Evolutionary conservation across 2,797 vertebrate species (phyloP), one percentile per base, ranked within the genome.

Genomic region (Halcyon leucocephala): DNA sequence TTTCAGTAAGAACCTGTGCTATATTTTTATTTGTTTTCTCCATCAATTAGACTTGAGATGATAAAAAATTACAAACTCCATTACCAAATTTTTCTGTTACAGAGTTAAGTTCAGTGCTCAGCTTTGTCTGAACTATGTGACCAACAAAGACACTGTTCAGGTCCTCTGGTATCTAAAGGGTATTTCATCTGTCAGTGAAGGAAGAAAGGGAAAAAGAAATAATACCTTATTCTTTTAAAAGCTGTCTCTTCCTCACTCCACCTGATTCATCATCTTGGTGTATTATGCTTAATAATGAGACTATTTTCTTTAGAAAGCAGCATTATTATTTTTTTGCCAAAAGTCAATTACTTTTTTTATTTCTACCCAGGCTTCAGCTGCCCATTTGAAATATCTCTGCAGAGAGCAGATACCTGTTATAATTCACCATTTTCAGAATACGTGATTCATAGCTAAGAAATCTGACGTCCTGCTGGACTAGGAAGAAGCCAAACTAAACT

Each of bases 221-320:
- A 78, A n/a, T 69, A 77, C 11, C 14, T 89, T 80, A 41, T 67
- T 92, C 93, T 93, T 80, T 52, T 12, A 57, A 76, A 93, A 74
- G 14, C 5, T 44, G 24, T 71, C 22, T 67, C 55, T 80, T 87
- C 31, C 12, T 94, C 21, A 28, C 7, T 79, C n/a, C 16, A 44
- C 28, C n/a, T 78, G 79, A 86, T 88, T 78, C 54, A 86, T 90
- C 35, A 79, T 13, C 17, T 46, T 41, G 18, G 29, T 83, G 51
- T 51, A 44, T 39, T 62, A 28, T 52, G n/a, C 11, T 87, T 87
- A 91, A 89, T 80, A 91, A 92, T 37, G 13, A 78, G 54, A 72
- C 25, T 58, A 21, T 86, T 81, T 83, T 86, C 67, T 87, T 86
- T 60, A 92, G 73, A 92, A 96, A 93, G n/a, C 14, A 88, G 14